Percentiles rank a stretch among this genome's conserved stretches.
Evolutionary conservation across 92 coral and sea anemone genomes (phyloP).

Genomic region (Parazoanthus swiftii): DNA sequence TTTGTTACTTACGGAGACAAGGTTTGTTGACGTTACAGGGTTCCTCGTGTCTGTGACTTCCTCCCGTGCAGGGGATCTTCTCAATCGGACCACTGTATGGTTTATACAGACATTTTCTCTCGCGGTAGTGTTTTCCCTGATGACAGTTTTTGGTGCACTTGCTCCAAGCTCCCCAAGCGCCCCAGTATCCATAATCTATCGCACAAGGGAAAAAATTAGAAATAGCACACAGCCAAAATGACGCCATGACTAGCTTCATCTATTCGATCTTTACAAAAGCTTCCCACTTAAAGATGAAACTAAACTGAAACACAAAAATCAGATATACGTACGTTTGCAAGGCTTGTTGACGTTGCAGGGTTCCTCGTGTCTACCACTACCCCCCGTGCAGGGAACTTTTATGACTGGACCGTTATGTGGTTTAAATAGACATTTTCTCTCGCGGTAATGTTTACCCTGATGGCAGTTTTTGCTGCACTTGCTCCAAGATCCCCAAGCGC

Average conservation of each 20-base stretch:
- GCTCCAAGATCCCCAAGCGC: no score
- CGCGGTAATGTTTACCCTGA: constrained; percentile 3
- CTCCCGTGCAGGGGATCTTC: constrained; percentile 7
- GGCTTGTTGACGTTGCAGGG: no score
- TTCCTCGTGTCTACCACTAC: not conserved
- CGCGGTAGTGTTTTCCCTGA: constrained; percentile 2
- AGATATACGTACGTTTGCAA: no score
- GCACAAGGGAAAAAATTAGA: not conserved
- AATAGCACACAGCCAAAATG: not conserved
- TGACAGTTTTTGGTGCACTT: constrained; percentile 29
- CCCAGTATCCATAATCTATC: no score
- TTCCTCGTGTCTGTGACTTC: not conserved
- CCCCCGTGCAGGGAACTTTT: constrained; percentile 1
- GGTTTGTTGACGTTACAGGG: no score
- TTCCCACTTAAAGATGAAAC: no score
- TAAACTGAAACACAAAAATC: no score
- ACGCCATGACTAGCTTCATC: no score
- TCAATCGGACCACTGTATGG: not conserved
- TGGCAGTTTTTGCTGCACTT: constrained; percentile 30
- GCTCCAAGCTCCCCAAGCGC: no score
- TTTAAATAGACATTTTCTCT: not conserved
- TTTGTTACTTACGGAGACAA: not conserved
- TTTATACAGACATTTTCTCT: not conserved
- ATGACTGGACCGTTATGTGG: not conserved
- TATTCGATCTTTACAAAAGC: no score